phyloP scores from a whole-genome alignment of 2,888 invertebrate species.

The Heliconius charithonia region DNA sequence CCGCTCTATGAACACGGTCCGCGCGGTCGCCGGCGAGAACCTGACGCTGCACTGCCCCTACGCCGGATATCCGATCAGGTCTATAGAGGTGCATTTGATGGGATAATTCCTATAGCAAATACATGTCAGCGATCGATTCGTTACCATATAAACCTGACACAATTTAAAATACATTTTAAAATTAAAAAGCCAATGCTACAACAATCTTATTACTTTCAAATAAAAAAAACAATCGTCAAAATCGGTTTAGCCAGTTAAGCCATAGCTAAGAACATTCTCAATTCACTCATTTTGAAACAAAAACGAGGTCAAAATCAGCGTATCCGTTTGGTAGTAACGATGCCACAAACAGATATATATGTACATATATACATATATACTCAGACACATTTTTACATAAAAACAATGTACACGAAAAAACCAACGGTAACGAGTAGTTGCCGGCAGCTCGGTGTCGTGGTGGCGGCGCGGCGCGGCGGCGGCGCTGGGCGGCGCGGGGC shows the following conservation, averaged over 20 bases:
- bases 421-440: not conserved
- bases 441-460: constrained; percentile 73
- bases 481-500: constrained; percentile 69
- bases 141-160: not conserved
- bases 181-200: not conserved
- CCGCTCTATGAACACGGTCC: constrained; percentile 87
- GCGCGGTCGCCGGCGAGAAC: constrained; percentile 90
- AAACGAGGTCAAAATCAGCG: no score
- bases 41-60: constrained; percentile 91
- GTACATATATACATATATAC: no score
- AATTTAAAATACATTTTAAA: not conserved
- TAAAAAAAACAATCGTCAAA: no score
- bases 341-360: no score
- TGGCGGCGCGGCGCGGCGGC: constrained; percentile 80
- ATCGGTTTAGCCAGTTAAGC: no score
- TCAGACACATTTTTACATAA: not conserved
- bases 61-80: constrained; percentile 92
- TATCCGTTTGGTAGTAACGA: no score
- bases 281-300: no score
- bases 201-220: no score
- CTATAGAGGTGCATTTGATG: constrained; percentile 80
- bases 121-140: constrained; percentile 10
- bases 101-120: constrained; percentile 63
- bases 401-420: no score
- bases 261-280: no score